These are phyloP conservation scores for Montipora cactus DNA, from an alignment of 64 coral and sea anemone species.

Conservation along the genomic window DNA sequence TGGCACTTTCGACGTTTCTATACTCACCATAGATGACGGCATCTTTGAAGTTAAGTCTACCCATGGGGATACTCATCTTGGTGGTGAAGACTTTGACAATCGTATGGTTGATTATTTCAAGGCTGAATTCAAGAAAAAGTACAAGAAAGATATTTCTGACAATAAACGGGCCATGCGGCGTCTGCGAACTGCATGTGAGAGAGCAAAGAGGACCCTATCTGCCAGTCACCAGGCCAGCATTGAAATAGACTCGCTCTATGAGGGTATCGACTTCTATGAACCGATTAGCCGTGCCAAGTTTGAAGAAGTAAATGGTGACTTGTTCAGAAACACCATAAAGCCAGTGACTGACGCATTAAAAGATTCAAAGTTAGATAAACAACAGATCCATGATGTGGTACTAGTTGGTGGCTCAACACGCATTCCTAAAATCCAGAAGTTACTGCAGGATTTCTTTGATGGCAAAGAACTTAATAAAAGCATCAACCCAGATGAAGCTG, in stretches of 20 bases:
- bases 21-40: constrained; percentile 72
- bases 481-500: constrained; percentile 76
- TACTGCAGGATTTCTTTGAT: constrained; percentile 20
- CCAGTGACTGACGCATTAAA: constrained; percentile 44
- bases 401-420: constrained; percentile 68
- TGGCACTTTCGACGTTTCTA: constrained; percentile 67
- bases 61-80: constrained; percentile 57
- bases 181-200: constrained; percentile 63
- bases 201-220: constrained; percentile 74
- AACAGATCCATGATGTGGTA: constrained; percentile 47
- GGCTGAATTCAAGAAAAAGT: constrained; percentile 37
- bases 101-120: constrained; percentile 61
- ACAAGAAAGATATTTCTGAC: constrained; percentile 59
- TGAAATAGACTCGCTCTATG: constrained; percentile 69
- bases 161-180: constrained; percentile 61
- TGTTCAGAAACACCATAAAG: constrained; percentile 27
- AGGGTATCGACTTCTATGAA: constrained; percentile 61
- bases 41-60: constrained; percentile 73
- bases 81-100: constrained; percentile 73
- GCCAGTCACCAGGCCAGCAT: constrained; percentile 55
- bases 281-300: constrained; percentile 57
- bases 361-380: constrained; percentile 7
- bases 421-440: constrained; percentile 55
- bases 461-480: constrained; percentile 54
- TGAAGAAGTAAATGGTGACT: constrained; percentile 41